Evolutionary conservation across 2,113 vertebrate genomes (phyloP).

Genomic region (Triplophysa dalaica): DNA sequence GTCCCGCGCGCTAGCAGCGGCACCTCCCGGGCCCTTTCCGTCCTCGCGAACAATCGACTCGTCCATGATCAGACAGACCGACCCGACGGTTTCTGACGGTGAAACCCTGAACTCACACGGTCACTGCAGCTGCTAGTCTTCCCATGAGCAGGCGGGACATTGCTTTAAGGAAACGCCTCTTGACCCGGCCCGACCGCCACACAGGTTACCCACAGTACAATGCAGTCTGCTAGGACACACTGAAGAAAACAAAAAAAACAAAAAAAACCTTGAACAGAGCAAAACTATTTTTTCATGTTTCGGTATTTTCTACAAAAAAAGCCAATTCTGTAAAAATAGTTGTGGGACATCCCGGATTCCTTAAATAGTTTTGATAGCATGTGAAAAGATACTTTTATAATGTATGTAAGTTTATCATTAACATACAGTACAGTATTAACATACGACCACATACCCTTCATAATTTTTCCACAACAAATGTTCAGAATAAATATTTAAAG

Average conservation of each 20-base stretch:
- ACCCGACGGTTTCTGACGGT: conserved; percentile 89
- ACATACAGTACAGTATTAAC: too few relatives aligned
- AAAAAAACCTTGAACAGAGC: neutral
- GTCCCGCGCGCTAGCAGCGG: conserved; percentile 94
- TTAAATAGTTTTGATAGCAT: too few relatives aligned
- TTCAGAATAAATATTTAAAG: too few relatives aligned
- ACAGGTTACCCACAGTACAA: conserved; percentile 59
- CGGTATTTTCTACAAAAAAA: too few relatives aligned
- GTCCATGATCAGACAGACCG: conserved; percentile 90
- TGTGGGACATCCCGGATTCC: too few relatives aligned
- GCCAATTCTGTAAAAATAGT: too few relatives aligned
- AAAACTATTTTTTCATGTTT: neutral
- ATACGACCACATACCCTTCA: too few relatives aligned
- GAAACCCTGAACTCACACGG: conserved; percentile 86
- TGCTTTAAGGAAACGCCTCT: conserved; percentile 63
- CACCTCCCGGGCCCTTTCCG: conserved; percentile 85
- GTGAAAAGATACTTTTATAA: too few relatives aligned
- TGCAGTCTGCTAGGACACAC: conserved; percentile 33
- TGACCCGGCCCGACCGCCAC: conserved; percentile 40
- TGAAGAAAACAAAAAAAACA: neutral
- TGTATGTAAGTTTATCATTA: too few relatives aligned
- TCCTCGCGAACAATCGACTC: conserved; percentile 60
- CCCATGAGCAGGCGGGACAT: conserved; percentile 83
- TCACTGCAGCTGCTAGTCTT: conserved; percentile 92
- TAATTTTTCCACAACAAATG: too few relatives aligned